Percentiles rank a stretch among this genome's conserved stretches.
Conservation (phyloP, 2,113 vertebrate species). For the Xenopus borealis region DNA sequence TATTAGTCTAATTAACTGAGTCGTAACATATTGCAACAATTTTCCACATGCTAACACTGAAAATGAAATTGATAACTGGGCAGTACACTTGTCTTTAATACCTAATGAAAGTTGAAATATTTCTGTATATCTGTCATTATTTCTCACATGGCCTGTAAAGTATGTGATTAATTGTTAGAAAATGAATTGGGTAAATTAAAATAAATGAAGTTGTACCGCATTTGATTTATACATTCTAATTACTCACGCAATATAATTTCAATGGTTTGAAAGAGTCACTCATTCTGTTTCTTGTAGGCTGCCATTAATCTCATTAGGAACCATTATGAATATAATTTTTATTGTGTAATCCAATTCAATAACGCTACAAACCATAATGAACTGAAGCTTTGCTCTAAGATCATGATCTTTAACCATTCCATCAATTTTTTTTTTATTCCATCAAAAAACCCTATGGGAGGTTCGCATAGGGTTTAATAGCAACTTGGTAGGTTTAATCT, state of each 20-base stretch:
- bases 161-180: conserved; percentile 77
- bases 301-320: conserved; percentile 99
- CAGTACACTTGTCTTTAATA: conserved; percentile 68
- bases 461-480: too few species aligned
- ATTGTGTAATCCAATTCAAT: conserved; percentile 91
- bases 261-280: conserved; percentile 75
- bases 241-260: conserved; percentile 94
- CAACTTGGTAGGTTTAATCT: too few species aligned
- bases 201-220: conserved; percentile 88
- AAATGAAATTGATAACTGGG: conserved; percentile 75
- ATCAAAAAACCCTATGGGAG: too few species aligned
- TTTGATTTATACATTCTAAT: conserved; percentile 98
- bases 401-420: too few species aligned
- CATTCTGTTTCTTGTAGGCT: conserved; percentile 75
- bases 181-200: conserved; percentile 89
- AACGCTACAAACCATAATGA: conserved; percentile 80
- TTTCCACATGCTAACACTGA: conserved; percentile 76
- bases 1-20: conserved; percentile 79
- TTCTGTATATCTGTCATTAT: conserved; percentile 57
- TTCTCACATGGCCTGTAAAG: conserved; percentile 54
- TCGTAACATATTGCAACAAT: conserved; percentile 80
- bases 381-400: conserved; percentile 72
- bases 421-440: too few species aligned
- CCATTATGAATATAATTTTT: conserved; percentile 99
- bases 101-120: conserved; percentile 64